phyloP scores from a whole-genome alignment of 2,113 vertebrate species.

The Spea multiplicata region DNA sequence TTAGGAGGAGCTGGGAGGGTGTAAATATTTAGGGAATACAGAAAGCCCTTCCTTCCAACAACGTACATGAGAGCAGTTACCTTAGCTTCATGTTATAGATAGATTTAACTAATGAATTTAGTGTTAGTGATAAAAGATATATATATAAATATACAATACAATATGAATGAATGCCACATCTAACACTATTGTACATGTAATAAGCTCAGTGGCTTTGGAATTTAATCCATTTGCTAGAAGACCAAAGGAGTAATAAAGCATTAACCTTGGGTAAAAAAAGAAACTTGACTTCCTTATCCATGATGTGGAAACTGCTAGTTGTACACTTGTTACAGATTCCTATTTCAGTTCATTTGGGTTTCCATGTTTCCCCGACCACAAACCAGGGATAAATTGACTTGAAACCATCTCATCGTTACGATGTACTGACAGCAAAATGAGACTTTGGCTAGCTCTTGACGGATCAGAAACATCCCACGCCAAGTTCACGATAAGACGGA shows the following conservation, averaged over 20 bases:
- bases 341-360: constrained; percentile 39
- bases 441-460: constrained; percentile 22
- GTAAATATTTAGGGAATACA: no score
- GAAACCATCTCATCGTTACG: constrained; percentile 41
- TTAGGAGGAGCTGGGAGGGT: no score
- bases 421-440: constrained; percentile 43
- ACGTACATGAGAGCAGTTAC: no score
- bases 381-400: constrained; percentile 44
- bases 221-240: neutral
- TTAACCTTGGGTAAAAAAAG: neutral
- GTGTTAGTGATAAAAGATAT: no score
- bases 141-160: no score
- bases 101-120: no score
- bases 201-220: neutral
- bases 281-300: neutral
- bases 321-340: constrained; percentile 27
- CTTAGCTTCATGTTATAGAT: no score
- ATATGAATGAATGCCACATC: no score
- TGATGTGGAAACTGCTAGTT: constrained; percentile 14
- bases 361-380: constrained; percentile 32
- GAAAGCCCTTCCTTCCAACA: no score
- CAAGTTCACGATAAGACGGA: constrained; percentile 23
- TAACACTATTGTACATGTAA: neutral
- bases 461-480: constrained; percentile 6
- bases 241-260: neutral